Percentiles rank a stretch among this genome's conserved stretches.
Conservation (phyloP, 1,140 invertebrate genomes). For the Monochamus saltuarius region DNA sequence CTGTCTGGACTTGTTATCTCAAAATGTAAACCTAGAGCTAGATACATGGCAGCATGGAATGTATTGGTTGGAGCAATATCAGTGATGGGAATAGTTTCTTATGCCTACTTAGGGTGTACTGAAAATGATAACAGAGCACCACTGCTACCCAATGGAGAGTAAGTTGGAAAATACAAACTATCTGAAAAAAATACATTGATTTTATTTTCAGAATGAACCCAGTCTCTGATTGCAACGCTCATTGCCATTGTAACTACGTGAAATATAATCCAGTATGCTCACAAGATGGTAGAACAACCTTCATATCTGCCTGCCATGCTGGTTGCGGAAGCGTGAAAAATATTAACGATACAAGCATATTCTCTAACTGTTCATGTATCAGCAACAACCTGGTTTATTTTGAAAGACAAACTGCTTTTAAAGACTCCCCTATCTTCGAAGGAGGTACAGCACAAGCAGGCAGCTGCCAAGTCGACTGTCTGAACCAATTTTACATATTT, state of each 20-base stretch:
- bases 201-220: conserved; percentile 50
- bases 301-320: conserved; percentile 72
- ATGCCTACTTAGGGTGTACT: conserved; percentile 70
- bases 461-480: conserved; percentile 67
- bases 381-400: conserved; percentile 23
- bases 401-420: conserved; percentile 1
- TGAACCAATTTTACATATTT: conserved; percentile 65
- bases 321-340: conserved; percentile 57
- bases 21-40: conserved; percentile 67
- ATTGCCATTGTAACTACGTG: conserved; percentile 66
- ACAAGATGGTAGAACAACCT: conserved; percentile 58
- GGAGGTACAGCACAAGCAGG: conserved; percentile 59
- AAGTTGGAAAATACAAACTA: conserved; percentile 26
- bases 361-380: conserved; percentile 62
- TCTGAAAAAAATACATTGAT: background rate
- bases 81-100: conserved; percentile 64
- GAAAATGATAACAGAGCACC: conserved; percentile 59
- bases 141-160: conserved; percentile 53
- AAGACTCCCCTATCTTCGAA: background rate
- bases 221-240: conserved; percentile 60
- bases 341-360: conserved; percentile 48
- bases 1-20: conserved; percentile 69
- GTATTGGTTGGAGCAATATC: conserved; percentile 67
- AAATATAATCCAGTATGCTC: conserved; percentile 71
- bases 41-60: conserved; percentile 72